A percentile compares a stretch with the other conserved stretches of the same genome.
Conservation (phyloP, 2,888 invertebrate genomes). For the Phaonia tiefii region DNA sequence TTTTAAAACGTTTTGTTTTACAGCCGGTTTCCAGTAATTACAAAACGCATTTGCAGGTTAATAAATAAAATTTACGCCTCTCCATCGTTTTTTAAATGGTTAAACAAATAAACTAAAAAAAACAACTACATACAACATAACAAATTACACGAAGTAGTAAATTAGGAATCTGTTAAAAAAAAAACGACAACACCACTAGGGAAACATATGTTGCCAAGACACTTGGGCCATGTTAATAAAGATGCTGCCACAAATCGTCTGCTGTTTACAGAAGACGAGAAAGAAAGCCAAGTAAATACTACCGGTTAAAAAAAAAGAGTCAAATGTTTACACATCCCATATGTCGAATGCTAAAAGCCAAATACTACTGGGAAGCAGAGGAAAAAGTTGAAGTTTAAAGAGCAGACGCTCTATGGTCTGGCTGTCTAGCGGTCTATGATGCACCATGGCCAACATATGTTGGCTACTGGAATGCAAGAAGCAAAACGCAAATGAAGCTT, state of each 20-base stretch:
- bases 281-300: slow-evolving; percentile 1
- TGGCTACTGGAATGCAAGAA: slow-evolving; percentile 23
- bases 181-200: neutral
- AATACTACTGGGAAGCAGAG: neutral
- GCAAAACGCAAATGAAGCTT: slow-evolving; percentile 13
- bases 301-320: neutral
- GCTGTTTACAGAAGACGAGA: neutral
- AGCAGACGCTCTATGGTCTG: neutral
- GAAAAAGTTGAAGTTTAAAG: neutral
- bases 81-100: neutral
- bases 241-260: slow-evolving; percentile 2
- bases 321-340: slow-evolving; percentile 13
- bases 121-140: too few relatives aligned
- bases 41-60: slow-evolving; percentile 30
- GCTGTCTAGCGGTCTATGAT: neutral
- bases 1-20: neutral
- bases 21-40: slow-evolving; percentile 19
- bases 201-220: slow-evolving; percentile 14
- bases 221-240: neutral
- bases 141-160: too few relatives aligned
- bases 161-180: neutral
- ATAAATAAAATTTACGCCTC: slow-evolving; percentile 38
- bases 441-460: slow-evolving; percentile 20
- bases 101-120: too few relatives aligned
- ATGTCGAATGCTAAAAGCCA: slow-evolving; percentile 14